Conservation (phyloP, 2,888 invertebrate species). For the Pherbina coryleti region DNA sequence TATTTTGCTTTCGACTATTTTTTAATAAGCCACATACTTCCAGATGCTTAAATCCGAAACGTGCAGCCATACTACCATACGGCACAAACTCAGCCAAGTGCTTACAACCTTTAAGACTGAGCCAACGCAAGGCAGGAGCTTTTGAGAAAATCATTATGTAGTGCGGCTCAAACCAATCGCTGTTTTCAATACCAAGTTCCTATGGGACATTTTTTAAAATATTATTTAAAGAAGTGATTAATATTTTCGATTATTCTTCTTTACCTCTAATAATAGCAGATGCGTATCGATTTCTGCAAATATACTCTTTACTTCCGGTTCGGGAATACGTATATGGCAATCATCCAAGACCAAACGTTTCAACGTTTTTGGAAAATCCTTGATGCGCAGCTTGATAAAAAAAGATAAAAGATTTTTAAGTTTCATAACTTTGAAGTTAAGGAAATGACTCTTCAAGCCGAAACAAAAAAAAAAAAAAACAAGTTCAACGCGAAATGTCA, state of each 20-base stretch:
- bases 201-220: conserved; percentile 57
- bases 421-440: no score
- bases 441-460: no score
- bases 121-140: conserved; percentile 73
- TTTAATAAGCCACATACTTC: conserved; percentile 53
- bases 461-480: no score
- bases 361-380: conserved; percentile 76
- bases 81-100: conserved; percentile 80
- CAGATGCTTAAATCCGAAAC: conserved; percentile 75
- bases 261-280: conserved; percentile 61
- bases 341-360: conserved; percentile 72
- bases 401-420: no score
- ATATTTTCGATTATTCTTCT: not conserved
- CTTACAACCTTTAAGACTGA: conserved; percentile 77
- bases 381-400: conserved; percentile 73
- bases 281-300: conserved; percentile 66
- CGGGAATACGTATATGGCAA: conserved; percentile 61
- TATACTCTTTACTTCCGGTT: conserved; percentile 57
- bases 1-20: not conserved
- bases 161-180: conserved; percentile 81
- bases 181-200: conserved; percentile 79
- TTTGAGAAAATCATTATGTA: conserved; percentile 82
- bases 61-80: conserved; percentile 80
- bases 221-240: not conserved
- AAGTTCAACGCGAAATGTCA: no score